Base-by-base conservation (phyloP, 2,113 vertebrate genomes). In the Phocoena sinus region DNA sequence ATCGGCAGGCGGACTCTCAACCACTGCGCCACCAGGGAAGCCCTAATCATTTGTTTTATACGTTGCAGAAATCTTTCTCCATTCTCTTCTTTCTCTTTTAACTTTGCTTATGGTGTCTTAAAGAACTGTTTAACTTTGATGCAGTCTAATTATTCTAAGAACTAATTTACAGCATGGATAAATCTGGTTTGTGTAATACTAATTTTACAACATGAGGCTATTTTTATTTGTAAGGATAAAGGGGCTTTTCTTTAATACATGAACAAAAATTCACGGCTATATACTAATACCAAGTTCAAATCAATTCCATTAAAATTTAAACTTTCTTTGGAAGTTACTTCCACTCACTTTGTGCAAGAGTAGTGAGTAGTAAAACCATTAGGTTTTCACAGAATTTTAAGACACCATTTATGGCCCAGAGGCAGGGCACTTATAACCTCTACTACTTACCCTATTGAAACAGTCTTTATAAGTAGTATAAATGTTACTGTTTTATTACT, bases 361-460 rank as follows among this genome's bases (percentile, higher is more conserved):
- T n/a, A 63, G 23, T 89, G 15, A 89, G 11, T 71, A 62, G 26
- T 31, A 36, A 88, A 47, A 83, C 36, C 6, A 38, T 26, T 36
- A 53, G 41, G 33, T 84, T 95, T 94, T 73, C 56, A 89, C 6
- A 70, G 60, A 94, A 65, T 82, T 92, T 95, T 87, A 83, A 89
- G 41, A 82, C 15, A 44, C 0, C 7, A 41, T 74, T 96, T 44
- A 17, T 26, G 63, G 56, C 23, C 28, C 21, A 79, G 92, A 38
- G 91, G 14, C 31, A 62, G 41, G 58, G 47, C 41, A 80, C 26
- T 62, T 91, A 12, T 33, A 58, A 81, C 5, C 12, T 85, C 41
- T 88, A 65, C 89, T 60, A 38, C 25, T 68, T 83, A 50, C 2
- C 6, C 41, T 80, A 53, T 4, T 85, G 8, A 13, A 76, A 50